Base-by-base conservation (phyloP, 2,888 invertebrate species). In the Coremacera marginata region DNA sequence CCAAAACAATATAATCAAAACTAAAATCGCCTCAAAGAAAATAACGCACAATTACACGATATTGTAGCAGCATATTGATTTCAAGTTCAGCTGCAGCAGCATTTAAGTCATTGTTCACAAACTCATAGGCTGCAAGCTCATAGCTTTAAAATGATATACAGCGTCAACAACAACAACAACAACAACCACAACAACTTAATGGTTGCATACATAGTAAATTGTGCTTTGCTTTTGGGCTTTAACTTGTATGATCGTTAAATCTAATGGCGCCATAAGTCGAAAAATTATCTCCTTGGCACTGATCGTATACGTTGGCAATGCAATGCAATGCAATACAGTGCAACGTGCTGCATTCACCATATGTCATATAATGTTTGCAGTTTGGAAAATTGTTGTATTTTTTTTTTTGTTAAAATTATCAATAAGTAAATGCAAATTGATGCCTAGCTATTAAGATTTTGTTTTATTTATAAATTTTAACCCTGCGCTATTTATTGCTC, bases 201-300 rank as follows among this genome's bases (percentile, higher is more conserved):
- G 27, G 19, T n/a, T 14, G 65, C 65, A 16, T 34, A n/a, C 19
- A 34, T 34, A 65, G 27, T 27, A 60, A 60, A 60, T 14, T 19
- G 4, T 65, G 5, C 37, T 34, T 65, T 37, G 37, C 34, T 27
- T 31, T 34, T 65, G 65, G 44, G 44, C 34, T 37, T 19, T 34
- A 34, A 34, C 34, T 65, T 3, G 19, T 65, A 34, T 31, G 27
- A 34, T 44, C 49, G 51, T 62, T 62, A 67, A 65, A 37, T 55
- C 67, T 16, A 67, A 75, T 67, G 74, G 74, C 74, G 74, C 74
- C 67, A 75, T 65, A 65, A 22, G 49, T 65, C 25, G 25, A 11
- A n/a, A 52, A 75, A 65, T 31, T 5, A 75, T 75, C 67, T 34
- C 74, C 74, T 75, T 75, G 74, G 74, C 74, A 75, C 55, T 75